phyloP scores from a whole-genome alignment of 2,797 vertebrate genomes.

The Pangasius macronema region DNA sequence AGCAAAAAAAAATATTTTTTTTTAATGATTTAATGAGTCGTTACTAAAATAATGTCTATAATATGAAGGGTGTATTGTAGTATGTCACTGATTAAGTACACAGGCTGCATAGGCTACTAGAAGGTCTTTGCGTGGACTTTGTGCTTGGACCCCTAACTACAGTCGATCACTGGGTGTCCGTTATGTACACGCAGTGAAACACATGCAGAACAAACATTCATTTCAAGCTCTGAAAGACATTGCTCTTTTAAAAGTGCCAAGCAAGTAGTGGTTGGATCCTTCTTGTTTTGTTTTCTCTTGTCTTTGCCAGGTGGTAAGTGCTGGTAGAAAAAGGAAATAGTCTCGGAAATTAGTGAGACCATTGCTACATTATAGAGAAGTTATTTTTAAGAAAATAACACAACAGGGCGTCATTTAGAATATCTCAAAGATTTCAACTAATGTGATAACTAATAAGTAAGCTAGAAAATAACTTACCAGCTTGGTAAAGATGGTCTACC shows the following conservation, averaged over 20 bases:
- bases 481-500: not conserved
- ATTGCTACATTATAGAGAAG: not conserved
- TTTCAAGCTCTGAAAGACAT: not conserved
- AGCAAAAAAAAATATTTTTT: too few relatives aligned
- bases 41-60: too few relatives aligned
- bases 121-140: not conserved
- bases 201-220: too few relatives aligned
- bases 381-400: not conserved
- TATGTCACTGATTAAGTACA: too few relatives aligned
- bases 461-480: not conserved
- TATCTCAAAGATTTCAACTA: not conserved
- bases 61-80: too few relatives aligned
- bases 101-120: not conserved
- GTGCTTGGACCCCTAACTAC: not conserved
- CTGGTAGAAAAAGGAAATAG: not conserved
- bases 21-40: too few relatives aligned
- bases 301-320: not conserved
- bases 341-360: not conserved
- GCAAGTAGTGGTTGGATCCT: not conserved
- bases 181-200: not conserved
- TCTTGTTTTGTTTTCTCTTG: not conserved
- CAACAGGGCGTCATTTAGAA: not conserved
- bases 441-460: not conserved
- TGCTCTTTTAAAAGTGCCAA: not conserved
- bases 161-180: not conserved